Conservation (phyloP, 2,888 invertebrate species). For the Nemapogon koenigi region DNA sequence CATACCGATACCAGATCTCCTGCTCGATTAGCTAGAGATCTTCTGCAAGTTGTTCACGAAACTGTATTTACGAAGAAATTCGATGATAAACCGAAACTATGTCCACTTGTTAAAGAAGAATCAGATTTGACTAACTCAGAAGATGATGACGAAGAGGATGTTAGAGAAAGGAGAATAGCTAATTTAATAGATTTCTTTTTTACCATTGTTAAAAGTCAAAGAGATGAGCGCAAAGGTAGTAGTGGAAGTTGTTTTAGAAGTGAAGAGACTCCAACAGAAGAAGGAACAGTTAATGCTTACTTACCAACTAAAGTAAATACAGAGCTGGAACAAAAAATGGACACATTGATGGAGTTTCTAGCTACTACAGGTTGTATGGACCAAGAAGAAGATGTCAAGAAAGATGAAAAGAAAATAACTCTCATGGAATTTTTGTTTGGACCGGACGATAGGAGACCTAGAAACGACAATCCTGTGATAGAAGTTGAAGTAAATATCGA, state of each 20-base stretch:
- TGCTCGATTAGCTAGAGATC: slow-evolving; percentile 43
- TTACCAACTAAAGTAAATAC: slow-evolving; percentile 39
- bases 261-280: slow-evolving; percentile 41
- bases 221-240: slow-evolving; percentile 45
- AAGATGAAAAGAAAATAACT: slow-evolving; percentile 50
- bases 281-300: slow-evolving; percentile 24
- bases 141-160: slow-evolving; percentile 31
- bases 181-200: slow-evolving; percentile 59
- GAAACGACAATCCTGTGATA: slow-evolving; percentile 28
- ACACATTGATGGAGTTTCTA: slow-evolving; percentile 53
- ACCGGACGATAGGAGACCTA: slow-evolving; percentile 31
- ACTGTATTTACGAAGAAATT: slow-evolving; percentile 41
- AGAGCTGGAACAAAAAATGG: slow-evolving; percentile 56
- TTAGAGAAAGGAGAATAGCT: slow-evolving; percentile 45
- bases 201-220: slow-evolving; percentile 55
- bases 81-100: slow-evolving; percentile 39
- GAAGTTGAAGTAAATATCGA: slow-evolving; percentile 29
- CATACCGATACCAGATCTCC: slow-evolving; percentile 37
- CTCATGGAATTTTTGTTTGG: slow-evolving; percentile 57
- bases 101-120: slow-evolving; percentile 51
- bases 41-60: slow-evolving; percentile 54
- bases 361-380: slow-evolving; percentile 52
- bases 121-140: slow-evolving; percentile 44
- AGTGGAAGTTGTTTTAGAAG: slow-evolving; percentile 49
- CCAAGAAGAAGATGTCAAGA: slow-evolving; percentile 27